These are phyloP conservation scores for Lacerta bilineata DNA, from an alignment of 2,797 vertebrate genomes.

Conservation along the genomic window DNA sequence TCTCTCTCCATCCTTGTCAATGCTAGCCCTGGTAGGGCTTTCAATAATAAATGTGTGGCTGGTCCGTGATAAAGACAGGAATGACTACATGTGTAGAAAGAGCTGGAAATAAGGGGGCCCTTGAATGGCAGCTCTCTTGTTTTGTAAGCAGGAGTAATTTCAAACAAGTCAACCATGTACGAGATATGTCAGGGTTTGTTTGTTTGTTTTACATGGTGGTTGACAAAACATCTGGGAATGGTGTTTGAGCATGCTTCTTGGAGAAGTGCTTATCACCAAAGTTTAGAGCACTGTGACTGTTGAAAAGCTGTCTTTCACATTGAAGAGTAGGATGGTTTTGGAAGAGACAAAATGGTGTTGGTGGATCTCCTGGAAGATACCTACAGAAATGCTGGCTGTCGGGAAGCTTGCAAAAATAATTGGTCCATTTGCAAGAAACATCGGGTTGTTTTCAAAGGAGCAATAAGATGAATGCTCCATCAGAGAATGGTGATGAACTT, in stretches of 20 bases:
- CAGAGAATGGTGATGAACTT: no score
- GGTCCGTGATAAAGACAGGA: conserved; percentile 46
- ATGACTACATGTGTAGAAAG: conserved; percentile 30
- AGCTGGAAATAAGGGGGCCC: conserved; percentile 24
- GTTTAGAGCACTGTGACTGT: no score
- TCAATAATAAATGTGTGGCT: conserved; percentile 61
- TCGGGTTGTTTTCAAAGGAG: no score
- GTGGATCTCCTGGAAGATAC: not conserved
- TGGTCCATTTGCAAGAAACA: not conserved
- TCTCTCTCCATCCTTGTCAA: conserved; percentile 50
- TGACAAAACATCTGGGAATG: not conserved
- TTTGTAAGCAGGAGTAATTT: not conserved
- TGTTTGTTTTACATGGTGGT: not conserved
- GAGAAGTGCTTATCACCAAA: not conserved
- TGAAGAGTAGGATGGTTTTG: not conserved
- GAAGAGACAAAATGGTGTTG: not conserved
- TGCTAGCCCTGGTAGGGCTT: conserved; percentile 39
- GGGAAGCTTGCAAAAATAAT: conserved; percentile 1
- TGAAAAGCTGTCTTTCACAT: not conserved
- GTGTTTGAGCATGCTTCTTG: not conserved
- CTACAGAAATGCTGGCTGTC: not conserved
- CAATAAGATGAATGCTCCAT: no score
- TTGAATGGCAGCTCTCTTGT: not conserved
- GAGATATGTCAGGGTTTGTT: not conserved
- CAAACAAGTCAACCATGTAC: not conserved